Conservation (phyloP, 2,888 invertebrate species). For the Caenorhabditis sp. region DNA sequence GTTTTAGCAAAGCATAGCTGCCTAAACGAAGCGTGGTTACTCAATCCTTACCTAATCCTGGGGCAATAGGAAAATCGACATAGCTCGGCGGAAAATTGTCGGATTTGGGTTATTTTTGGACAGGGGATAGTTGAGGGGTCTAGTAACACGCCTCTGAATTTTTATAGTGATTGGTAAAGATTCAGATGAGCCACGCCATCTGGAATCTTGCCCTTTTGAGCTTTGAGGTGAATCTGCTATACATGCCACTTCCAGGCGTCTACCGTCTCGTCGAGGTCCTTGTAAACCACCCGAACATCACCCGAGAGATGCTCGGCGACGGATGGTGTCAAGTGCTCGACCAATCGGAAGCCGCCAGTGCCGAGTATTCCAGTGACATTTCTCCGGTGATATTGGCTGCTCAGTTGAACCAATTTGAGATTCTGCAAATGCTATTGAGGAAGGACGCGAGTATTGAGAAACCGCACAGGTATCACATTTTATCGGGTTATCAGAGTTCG, state of each 20-base stretch:
- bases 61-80: too few species aligned
- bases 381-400: slow-evolving; percentile 81
- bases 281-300: slow-evolving; percentile 85
- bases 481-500: too few species aligned
- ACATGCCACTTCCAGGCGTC: slow-evolving; percentile 84
- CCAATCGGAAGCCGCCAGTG: slow-evolving; percentile 84
- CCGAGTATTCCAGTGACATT: slow-evolving; percentile 85
- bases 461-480: slow-evolving; percentile 77
- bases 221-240: too few species aligned
- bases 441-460: slow-evolving; percentile 81
- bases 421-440: slow-evolving; percentile 85
- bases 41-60: too few species aligned
- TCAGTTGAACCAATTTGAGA: slow-evolving; percentile 86
- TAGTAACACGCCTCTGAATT: background rate
- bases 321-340: slow-evolving; percentile 85
- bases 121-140: background rate
- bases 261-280: slow-evolving; percentile 86
- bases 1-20: too few species aligned
- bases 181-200: background rate
- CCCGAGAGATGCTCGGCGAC: slow-evolving; percentile 83
- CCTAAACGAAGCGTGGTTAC: too few species aligned
- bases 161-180: background rate
- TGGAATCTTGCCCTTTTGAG: background rate
- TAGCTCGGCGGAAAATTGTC: background rate
- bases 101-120: background rate